These are phyloP conservation scores for Ctenodactylus gundi DNA, from an alignment of 2,113 vertebrate species.

Conservation along the genomic window DNA sequence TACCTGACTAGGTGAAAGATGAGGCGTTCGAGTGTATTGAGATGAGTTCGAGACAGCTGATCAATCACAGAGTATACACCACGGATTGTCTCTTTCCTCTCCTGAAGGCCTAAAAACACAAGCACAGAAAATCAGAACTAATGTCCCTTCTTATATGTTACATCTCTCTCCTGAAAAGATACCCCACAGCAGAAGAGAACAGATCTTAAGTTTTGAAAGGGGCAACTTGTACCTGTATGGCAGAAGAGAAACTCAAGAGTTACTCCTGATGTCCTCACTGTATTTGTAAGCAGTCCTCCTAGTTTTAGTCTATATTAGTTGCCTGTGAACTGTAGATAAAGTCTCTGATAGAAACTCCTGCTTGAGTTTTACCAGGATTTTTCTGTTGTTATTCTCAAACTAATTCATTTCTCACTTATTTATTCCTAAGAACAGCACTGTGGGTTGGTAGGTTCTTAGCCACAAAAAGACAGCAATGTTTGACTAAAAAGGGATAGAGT, in stretches of 20 bases:
- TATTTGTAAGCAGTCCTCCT: not conserved
- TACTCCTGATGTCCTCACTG: not conserved
- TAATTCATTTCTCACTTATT: conserved; percentile 20
- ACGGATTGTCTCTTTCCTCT: conserved; percentile 93
- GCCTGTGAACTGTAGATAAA: not conserved
- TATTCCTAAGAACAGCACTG: not conserved
- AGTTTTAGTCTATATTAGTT: not conserved
- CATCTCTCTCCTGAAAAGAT: not conserved
- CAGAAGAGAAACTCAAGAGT: not conserved
- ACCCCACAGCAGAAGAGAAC: not conserved
- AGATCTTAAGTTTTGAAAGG: not conserved
- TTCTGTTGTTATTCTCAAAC: not conserved
- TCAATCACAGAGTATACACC: conserved; percentile 96
- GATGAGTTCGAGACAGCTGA: conserved; percentile 95
- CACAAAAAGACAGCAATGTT: not conserved
- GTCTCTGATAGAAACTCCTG: not conserved
- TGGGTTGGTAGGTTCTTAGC: not conserved
- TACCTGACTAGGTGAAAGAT: conserved; percentile 99
- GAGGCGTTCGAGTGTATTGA: conserved; percentile 95
- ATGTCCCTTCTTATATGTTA: not conserved
- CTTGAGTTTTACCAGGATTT: not conserved
- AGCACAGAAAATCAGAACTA: not conserved
- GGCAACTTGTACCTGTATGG: not conserved
- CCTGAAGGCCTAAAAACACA: conserved; percentile 89
- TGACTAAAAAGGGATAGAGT: not conserved